phyloP scores from a whole-genome alignment of 2,888 invertebrate species.

The Megamerina dolium region DNA sequence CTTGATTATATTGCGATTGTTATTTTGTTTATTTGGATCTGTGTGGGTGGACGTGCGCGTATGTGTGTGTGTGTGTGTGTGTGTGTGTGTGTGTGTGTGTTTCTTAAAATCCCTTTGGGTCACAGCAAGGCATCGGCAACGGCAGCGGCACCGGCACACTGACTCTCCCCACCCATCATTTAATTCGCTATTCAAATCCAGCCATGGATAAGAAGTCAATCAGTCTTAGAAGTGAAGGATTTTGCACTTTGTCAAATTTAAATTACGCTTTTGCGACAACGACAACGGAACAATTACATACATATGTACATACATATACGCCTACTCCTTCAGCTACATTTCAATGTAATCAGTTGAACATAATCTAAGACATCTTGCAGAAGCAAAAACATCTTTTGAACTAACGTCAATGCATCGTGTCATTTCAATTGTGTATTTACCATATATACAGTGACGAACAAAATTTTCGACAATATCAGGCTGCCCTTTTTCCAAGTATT shows the following conservation, averaged over 20 bases:
- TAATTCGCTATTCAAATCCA: constrained; percentile 35
- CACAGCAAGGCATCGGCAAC: constrained; percentile 12
- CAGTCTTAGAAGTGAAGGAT: constrained; percentile 43
- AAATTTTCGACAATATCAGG: too few relatives aligned
- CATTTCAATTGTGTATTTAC: too few relatives aligned
- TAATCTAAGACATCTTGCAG: too few relatives aligned
- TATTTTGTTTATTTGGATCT: constrained; percentile 17
- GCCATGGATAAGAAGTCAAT: constrained; percentile 45
- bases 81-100: too few relatives aligned
- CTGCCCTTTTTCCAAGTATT: too few relatives aligned
- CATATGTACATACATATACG: constrained; percentile 6
- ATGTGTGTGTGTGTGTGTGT: too few relatives aligned
- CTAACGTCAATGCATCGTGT: too few relatives aligned
- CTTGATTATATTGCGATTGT: constrained; percentile 43
- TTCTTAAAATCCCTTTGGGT: constrained; percentile 4
- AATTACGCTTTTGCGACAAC: constrained; percentile 18
- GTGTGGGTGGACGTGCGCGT: constrained; percentile 6
- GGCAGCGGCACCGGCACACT: constrained; percentile 9
- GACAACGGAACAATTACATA: background rate
- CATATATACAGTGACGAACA: too few relatives aligned
- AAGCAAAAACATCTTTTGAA: too few relatives aligned
- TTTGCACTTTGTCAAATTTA: constrained; percentile 40
- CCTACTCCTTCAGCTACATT: background rate
- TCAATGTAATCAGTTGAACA: too few relatives aligned
- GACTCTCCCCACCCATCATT: too few relatives aligned